Evolutionary conservation across 2,113 vertebrate genomes (phyloP).

Genomic region (Empidonax alnorum): DNA sequence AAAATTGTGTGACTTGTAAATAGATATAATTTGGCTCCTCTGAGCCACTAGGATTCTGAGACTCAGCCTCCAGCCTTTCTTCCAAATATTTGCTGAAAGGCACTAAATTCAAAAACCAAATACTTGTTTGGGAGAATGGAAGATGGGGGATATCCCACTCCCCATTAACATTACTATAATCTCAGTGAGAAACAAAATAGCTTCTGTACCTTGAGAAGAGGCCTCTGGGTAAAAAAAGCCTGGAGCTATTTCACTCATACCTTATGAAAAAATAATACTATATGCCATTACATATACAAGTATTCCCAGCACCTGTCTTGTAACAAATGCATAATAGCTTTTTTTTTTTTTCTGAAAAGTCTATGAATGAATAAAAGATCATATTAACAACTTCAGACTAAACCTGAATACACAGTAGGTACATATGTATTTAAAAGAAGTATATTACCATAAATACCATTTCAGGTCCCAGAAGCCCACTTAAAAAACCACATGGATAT

Average conservation of each 20-base stretch:
- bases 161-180: background rate
- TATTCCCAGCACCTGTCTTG: background rate
- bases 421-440: background rate
- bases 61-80: background rate
- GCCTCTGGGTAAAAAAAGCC: background rate
- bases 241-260: background rate
- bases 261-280: slow-evolving; percentile 13
- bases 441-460: background rate
- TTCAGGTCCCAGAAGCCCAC: background rate
- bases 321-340: background rate
- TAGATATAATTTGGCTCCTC: background rate
- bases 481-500: background rate
- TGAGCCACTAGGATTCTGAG: background rate
- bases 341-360: background rate
- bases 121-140: background rate
- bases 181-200: slow-evolving; percentile 11
- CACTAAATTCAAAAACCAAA: background rate
- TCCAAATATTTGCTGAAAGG: slow-evolving; percentile 9
- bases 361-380: background rate
- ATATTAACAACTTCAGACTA: background rate
- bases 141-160: background rate
- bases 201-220: background rate
- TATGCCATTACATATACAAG: background rate
- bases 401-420: background rate
- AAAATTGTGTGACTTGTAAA: background rate